Percentiles rank a stretch among this genome's conserved stretches.
Evolutionary conservation across 2,797 vertebrate genomes (phyloP).

Genomic region (Microctenopoma steveboyesi): DNA sequence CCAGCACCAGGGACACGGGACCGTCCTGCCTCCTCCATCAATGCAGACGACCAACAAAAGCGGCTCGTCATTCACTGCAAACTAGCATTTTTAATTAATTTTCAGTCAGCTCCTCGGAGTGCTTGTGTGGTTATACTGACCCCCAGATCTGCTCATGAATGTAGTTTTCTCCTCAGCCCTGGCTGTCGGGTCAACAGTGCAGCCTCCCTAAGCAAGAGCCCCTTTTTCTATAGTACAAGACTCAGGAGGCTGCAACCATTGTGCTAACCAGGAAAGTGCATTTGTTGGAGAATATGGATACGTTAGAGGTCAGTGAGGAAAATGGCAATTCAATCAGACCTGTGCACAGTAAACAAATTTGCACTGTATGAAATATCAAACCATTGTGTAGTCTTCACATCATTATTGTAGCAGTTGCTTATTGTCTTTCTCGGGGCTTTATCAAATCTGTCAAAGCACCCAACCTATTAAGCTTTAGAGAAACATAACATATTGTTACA

Average conservation of each 20-base stretch:
- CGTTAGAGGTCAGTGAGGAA: constrained; percentile 57
- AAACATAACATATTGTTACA: constrained; percentile 30
- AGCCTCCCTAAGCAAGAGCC: constrained; percentile 57
- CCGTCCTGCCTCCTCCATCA: constrained; percentile 91
- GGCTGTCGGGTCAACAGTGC: constrained; percentile 77
- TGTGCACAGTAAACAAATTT: constrained; percentile 54
- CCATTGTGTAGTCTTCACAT: constrained; percentile 38
- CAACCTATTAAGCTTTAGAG: constrained; percentile 38
- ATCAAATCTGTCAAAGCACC: constrained; percentile 26
- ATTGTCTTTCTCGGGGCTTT: constrained; percentile 31
- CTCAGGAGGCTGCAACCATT: constrained; percentile 66
- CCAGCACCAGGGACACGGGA: constrained; percentile 87
- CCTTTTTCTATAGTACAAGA: constrained; percentile 44
- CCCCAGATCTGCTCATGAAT: constrained; percentile 80
- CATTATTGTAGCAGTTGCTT: constrained; percentile 43
- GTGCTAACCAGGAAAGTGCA: constrained; percentile 51
- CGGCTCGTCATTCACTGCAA: constrained; percentile 89
- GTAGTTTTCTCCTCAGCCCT: constrained; percentile 71
- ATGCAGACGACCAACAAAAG: constrained; percentile 92
- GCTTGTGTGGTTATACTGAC: constrained; percentile 82
- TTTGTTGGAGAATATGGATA: constrained; percentile 24
- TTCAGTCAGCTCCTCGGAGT: constrained; percentile 90
- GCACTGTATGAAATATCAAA: constrained; percentile 62
- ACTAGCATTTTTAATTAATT: constrained; percentile 99
- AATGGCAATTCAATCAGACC: constrained; percentile 49